Evolutionary conservation across 2,113 vertebrate species (phyloP).

Genomic region (Sphyrna mokarran): DNA sequence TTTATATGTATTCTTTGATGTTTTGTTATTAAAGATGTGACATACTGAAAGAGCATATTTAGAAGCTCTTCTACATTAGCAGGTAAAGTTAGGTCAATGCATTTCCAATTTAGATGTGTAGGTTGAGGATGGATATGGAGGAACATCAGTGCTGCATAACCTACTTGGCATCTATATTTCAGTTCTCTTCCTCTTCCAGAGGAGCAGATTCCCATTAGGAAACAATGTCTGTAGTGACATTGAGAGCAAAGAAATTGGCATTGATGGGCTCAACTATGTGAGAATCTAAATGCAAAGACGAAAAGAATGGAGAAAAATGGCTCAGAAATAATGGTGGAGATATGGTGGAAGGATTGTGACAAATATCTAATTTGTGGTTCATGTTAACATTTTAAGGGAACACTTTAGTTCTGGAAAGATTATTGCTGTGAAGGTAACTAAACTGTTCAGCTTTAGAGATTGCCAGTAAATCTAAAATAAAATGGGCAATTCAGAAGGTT

Average conservation of each 20-base stretch:
- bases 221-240: not conserved
- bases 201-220: not conserved
- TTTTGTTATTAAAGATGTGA: not conserved
- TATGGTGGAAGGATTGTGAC: not conserved
- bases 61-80: not conserved
- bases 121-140: not conserved
- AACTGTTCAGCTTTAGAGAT: no score
- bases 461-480: no score
- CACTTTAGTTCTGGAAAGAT: no score
- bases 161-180: not conserved
- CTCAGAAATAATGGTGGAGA: not conserved
- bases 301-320: not conserved
- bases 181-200: not conserved
- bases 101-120: no score
- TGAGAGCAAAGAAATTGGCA: not conserved
- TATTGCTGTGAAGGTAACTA: no score
- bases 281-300: not conserved
- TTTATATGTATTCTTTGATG: not conserved
- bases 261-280: not conserved
- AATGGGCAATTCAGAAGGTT: no score
- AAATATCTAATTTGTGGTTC: no score
- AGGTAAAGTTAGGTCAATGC: not conserved
- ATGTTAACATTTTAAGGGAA: no score
- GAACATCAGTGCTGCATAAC: not conserved
- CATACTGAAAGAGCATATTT: not conserved